Conservation (phyloP, 1,140 invertebrate species). For the Drepana arcuata region DNA sequence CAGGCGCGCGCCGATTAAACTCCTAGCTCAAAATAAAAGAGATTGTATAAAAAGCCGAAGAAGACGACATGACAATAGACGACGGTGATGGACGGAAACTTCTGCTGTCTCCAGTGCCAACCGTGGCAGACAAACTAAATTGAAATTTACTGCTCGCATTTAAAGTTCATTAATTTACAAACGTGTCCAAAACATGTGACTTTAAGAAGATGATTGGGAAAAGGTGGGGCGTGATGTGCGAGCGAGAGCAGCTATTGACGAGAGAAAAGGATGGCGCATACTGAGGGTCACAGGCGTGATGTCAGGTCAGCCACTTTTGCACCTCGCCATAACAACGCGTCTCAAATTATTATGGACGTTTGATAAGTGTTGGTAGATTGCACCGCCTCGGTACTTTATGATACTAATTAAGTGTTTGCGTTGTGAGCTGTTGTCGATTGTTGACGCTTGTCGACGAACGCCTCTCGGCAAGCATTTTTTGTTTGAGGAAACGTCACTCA, state of each 20-base stretch:
- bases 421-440: conserved; percentile 16
- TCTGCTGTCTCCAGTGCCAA: conserved; percentile 16
- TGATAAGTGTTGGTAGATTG: conserved; percentile 67
- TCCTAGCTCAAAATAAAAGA: conserved; percentile 67
- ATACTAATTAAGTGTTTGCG: conserved; percentile 63
- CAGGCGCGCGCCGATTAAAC: conserved; percentile 61
- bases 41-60: conserved; percentile 65
- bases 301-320: conserved; percentile 72
- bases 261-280: conserved; percentile 29
- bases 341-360: conserved; percentile 73
- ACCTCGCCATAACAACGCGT: conserved; percentile 71
- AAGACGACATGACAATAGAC: conserved; percentile 65
- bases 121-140: too few relatives aligned
- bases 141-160: conserved; percentile 50
- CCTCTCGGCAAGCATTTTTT: conserved; percentile 9
- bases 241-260: conserved; percentile 29
- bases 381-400: conserved; percentile 60
- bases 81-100: conserved; percentile 48
- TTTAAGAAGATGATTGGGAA: conserved; percentile 64
- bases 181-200: conserved; percentile 57
- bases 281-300: conserved; percentile 70
- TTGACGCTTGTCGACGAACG: conserved; percentile 18
- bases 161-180: conserved; percentile 65
- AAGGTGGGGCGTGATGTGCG: conserved; percentile 65
- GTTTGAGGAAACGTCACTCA: conserved; percentile 22